phyloP scores from a whole-genome alignment of 2,113 vertebrate species.

The Microtus richardsoni region DNA sequence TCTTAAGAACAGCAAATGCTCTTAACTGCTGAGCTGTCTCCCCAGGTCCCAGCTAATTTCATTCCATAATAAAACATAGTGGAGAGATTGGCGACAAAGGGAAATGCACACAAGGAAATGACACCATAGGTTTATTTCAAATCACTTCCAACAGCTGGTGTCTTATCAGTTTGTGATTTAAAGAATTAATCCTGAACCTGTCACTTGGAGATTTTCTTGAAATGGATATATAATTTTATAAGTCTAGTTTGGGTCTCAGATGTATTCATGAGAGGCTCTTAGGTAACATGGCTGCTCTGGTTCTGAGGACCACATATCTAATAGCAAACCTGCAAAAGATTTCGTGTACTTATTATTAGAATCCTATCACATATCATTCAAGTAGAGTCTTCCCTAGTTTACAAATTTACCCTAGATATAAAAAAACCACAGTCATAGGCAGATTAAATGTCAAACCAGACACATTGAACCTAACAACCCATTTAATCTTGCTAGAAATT shows the following conservation, averaged over 20 bases:
- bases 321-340: slow-evolving; percentile 30
- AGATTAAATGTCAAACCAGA: slow-evolving; percentile 34
- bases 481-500: slow-evolving; percentile 28
- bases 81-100: slow-evolving; percentile 56
- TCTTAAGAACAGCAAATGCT: not conserved
- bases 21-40: not conserved
- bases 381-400: not conserved
- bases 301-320: not conserved
- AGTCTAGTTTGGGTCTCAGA: slow-evolving; percentile 10
- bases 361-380: not conserved
- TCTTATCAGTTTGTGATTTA: slow-evolving; percentile 30
- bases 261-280: not conserved
- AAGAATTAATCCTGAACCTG: slow-evolving; percentile 2
- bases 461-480: slow-evolving; percentile 13
- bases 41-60: slow-evolving; percentile 61
- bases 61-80: slow-evolving; percentile 73
- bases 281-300: not conserved
- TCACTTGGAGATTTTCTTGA: slow-evolving; percentile 39
- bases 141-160: not conserved
- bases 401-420: slow-evolving; percentile 11
- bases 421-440: slow-evolving; percentile 35
- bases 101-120: slow-evolving; percentile 72
- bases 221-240: slow-evolving; percentile 5
- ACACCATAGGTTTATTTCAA: not conserved
- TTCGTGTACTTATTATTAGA: not conserved